phyloP scores from a whole-genome alignment of 2,797 vertebrate genomes.

The Periparus ater region DNA sequence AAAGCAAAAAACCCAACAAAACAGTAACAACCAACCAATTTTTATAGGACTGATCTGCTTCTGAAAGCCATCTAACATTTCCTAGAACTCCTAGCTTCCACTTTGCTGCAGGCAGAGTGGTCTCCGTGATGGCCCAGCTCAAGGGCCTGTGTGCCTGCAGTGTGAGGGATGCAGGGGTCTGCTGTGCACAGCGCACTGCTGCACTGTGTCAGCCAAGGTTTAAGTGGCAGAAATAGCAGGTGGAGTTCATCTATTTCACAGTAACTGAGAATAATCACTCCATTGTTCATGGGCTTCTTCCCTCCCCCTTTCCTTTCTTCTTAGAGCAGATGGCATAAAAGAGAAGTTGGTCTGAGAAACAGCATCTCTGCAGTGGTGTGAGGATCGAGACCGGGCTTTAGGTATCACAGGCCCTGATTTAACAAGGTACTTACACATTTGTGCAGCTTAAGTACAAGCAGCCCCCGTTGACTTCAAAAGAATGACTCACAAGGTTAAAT shows the following conservation, averaged over 20 bases:
- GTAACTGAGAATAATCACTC: conserved; percentile 57
- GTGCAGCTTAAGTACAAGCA: conserved; percentile 13
- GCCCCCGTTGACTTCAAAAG: conserved; percentile 45
- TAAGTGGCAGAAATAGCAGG: conserved; percentile 55
- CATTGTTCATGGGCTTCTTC: conserved; percentile 38
- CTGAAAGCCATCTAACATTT: not conserved
- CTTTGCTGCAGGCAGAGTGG: not conserved
- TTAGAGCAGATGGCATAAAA: conserved; percentile 26
- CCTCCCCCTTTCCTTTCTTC: not conserved
- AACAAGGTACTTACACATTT: conserved; percentile 4
- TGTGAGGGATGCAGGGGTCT: not conserved
- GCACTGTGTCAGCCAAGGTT: conserved; percentile 16
- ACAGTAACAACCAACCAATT: not conserved
- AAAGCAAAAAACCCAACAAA: too few relatives aligned
- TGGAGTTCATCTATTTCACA: conserved; percentile 59
- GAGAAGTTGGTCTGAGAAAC: conserved; percentile 8
- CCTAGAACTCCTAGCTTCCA: not conserved
- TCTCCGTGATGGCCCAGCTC: not conserved
- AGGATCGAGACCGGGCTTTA: not conserved
- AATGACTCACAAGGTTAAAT: conserved; percentile 63
- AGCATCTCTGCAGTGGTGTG: not conserved
- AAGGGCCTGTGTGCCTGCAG: not conserved
- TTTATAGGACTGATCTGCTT: not conserved
- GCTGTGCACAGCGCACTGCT: not conserved
- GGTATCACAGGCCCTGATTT: not conserved